These are phyloP conservation scores for Micromesistius poutassou DNA, from an alignment of 2,797 vertebrate genomes.

Conservation along the genomic window DNA sequence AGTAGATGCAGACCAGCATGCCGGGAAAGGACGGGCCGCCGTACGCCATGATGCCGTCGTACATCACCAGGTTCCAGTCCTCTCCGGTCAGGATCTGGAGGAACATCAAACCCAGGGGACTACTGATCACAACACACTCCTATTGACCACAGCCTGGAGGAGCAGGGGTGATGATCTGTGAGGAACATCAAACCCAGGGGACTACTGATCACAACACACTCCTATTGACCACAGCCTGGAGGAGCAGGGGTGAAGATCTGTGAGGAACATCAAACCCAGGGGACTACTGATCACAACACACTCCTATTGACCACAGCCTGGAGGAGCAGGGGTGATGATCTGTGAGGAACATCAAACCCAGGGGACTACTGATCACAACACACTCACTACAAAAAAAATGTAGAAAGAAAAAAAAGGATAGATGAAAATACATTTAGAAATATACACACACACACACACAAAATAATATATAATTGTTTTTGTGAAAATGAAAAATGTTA, in stretches of 20 bases:
- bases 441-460: too few relatives aligned
- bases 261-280: not conserved
- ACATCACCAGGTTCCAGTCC: constrained; percentile 99
- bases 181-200: too few relatives aligned
- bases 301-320: not conserved
- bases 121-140: not conserved
- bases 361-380: too few relatives aligned
- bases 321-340: not conserved
- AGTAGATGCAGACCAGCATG: constrained; percentile 99
- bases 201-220: too few relatives aligned
- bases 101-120: not conserved
- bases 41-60: constrained; percentile 98
- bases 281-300: not conserved
- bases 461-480: too few relatives aligned
- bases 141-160: not conserved
- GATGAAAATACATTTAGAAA: too few relatives aligned
- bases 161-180: not conserved
- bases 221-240: too few relatives aligned
- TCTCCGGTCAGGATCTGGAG: constrained; percentile 97
- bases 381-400: not conserved
- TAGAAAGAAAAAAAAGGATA: not conserved
- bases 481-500: not conserved
- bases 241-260: constrained; percentile 98
- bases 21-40: constrained; percentile 98
- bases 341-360: too few relatives aligned